phyloP scores from a whole-genome alignment of 2,113 vertebrate genomes.

The Dromiciops gliroides region DNA sequence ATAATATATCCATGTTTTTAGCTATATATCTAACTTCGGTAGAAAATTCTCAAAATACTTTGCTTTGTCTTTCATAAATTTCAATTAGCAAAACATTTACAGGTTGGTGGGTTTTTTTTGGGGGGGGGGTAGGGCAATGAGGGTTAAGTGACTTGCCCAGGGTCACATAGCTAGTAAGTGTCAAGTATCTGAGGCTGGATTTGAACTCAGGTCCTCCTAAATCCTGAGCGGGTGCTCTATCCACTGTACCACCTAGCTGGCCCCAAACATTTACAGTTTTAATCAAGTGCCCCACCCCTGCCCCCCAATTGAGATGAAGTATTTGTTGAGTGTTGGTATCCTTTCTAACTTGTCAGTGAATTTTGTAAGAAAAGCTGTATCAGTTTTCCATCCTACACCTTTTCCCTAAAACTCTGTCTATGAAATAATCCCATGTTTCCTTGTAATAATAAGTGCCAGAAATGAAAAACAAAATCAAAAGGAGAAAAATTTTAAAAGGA shows the following conservation, averaged over 20 bases:
- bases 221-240: too few species aligned
- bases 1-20: neutral
- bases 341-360: conserved; percentile 38
- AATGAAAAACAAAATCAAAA: conserved; percentile 1
- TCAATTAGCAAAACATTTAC: neutral
- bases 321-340: conserved; percentile 54
- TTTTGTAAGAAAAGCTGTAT: conserved; percentile 57
- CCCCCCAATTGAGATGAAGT: conserved; percentile 40
- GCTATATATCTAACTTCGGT: conserved; percentile 4
- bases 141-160: too few species aligned
- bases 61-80: neutral
- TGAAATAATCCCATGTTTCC: conserved; percentile 37
- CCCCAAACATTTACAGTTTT: neutral
- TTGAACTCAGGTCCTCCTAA: too few species aligned
- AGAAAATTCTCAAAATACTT: conserved; percentile 3
- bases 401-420: conserved; percentile 9
- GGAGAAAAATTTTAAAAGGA: neutral
- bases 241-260: too few species aligned
- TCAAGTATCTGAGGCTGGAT: too few species aligned
- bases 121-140: too few species aligned
- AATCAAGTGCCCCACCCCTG: conserved; percentile 17
- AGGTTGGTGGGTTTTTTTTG: neutral
- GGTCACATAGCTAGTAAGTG: too few species aligned
- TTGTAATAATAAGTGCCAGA: conserved; percentile 15
- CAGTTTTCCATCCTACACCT: conserved; percentile 61